These are phyloP conservation scores for Mus spretus DNA, from an alignment of 2,797 vertebrate species.

Conservation along the genomic window DNA sequence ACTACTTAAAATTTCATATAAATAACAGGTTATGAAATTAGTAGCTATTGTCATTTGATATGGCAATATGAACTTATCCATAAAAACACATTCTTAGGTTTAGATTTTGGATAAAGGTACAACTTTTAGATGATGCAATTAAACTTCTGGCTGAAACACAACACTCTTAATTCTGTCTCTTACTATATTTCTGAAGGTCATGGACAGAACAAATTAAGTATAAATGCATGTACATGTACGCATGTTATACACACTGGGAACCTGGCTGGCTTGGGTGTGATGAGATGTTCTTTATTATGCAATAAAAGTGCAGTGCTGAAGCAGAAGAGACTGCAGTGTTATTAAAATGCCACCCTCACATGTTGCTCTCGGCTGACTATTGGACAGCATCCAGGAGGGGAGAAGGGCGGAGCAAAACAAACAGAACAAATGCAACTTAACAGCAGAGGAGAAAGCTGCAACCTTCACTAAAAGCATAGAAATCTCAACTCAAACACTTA, in stretches of 20 bases:
- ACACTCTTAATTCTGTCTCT: neutral
- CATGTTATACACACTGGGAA: neutral
- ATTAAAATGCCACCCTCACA: slow-evolving; percentile 40
- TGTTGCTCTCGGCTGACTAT: slow-evolving; percentile 71
- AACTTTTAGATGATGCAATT: slow-evolving; percentile 55
- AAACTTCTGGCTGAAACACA: slow-evolving; percentile 14
- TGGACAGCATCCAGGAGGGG: slow-evolving; percentile 67
- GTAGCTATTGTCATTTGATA: slow-evolving; percentile 38
- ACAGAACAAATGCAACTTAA: neutral
- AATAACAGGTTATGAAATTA: slow-evolving; percentile 13
- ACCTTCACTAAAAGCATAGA: slow-evolving; percentile 40
- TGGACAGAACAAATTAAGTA: neutral
- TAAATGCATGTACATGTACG: neutral
- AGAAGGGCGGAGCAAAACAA: slow-evolving; percentile 55
- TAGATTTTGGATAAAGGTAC: slow-evolving; percentile 20
- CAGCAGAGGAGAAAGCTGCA: neutral
- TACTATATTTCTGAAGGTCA: slow-evolving; percentile 40
- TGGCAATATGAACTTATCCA: neutral
- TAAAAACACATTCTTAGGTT: neutral
- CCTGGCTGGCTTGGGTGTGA: neutral
- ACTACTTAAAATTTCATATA: slow-evolving; percentile 14
- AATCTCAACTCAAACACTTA: slow-evolving; percentile 34
- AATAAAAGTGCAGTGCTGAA: slow-evolving; percentile 53
- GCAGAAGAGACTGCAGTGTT: slow-evolving; percentile 52
- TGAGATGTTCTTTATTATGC: slow-evolving; percentile 39